phyloP scores from a whole-genome alignment of 2,113 vertebrate species.

The Xiphias gladius region DNA sequence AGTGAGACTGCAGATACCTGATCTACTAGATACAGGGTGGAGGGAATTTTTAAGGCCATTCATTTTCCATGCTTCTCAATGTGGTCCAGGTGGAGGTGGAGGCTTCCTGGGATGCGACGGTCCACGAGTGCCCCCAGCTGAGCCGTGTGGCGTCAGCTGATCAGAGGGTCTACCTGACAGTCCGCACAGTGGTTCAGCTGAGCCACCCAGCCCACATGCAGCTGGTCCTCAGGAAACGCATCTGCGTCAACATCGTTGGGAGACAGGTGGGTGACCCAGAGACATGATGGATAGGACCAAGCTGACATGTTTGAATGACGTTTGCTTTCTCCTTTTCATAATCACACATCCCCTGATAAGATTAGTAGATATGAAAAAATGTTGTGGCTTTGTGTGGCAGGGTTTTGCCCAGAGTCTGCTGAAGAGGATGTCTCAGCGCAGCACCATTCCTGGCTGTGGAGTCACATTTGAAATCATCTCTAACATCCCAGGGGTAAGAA shows the following conservation, averaged over 20 bases:
- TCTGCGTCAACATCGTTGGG: conserved; percentile 89
- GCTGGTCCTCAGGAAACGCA: conserved; percentile 92
- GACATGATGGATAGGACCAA: neutral
- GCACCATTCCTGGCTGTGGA: conserved; percentile 91
- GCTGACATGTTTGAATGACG: neutral
- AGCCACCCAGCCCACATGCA: conserved; percentile 95
- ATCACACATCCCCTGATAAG: neutral
- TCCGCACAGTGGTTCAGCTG: conserved; percentile 89
- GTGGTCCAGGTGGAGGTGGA: conserved; percentile 89
- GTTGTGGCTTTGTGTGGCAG: conserved; percentile 71
- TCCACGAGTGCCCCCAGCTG: conserved; percentile 91
- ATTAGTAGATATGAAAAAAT: neutral
- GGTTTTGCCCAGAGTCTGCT: conserved; percentile 95
- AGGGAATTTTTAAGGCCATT: neutral
- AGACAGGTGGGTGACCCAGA: conserved; percentile 58
- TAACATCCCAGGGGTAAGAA: conserved; percentile 94
- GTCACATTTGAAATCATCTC: conserved; percentile 97
- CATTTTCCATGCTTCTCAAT: neutral
- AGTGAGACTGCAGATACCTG: neutral
- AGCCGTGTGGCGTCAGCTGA: conserved; percentile 85
- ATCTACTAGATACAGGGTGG: neutral
- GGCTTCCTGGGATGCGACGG: conserved; percentile 95
- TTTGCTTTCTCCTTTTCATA: neutral
- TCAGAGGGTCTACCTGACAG: conserved; percentile 92
- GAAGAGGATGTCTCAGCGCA: conserved; percentile 92